Evolutionary conservation across 53 echinoderm and acorn worm genomes (phyloP), one percentile per base, ranked within the genome.

Genomic region (Apostichopus leukothele): DNA sequence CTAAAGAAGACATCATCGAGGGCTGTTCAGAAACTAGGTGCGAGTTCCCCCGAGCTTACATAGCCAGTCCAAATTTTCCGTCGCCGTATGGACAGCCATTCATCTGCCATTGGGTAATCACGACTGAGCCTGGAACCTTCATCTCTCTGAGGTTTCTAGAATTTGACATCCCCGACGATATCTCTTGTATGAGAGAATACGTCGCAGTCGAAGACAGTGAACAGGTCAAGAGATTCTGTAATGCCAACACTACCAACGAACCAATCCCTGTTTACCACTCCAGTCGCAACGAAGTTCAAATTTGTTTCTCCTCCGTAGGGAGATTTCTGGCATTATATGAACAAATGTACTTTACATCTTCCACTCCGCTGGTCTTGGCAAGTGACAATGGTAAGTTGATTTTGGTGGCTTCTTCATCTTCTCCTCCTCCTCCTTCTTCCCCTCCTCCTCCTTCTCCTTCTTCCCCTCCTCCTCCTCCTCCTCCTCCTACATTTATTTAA

Each of bases 21-120:
- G 9, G 23, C 1, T 85, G 85, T 25, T 14, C 20, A 6, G 85
- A 85, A 27, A 25, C 16, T 5, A 51, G 6, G 16, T 63, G 67
- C 27, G 13, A 60, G 20, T 63, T 67, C 18, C 50, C 85, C 21
- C 8, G 23, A 27, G 85, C 85, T 20, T 85, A 23, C 39, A 66
- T 85, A 63, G 85, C 85, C 50, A 85, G 68, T 51, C 85, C 85
- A 27, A 85, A 85, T 39, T 85, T 50, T 67, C 85, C 85, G 23
- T 9, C 22, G 2, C 25, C 63, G 60, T 66, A 50, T 4, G 63
- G 39, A 51, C 25, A 50, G 14, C 85, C 61, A 6, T 18, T 50
- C 12, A 60, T 85, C 23, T 85, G 85, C 67, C 85, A 67, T n/a
- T 85, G 85, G 85, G 4, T 14, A 39, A 85, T 85, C 0, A 26